A percentile compares a stretch with the other conserved stretches of the same genome.
Evolutionary conservation across 2,888 invertebrate genomes (phyloP).

Genomic region (Pimpla rufipes): DNA sequence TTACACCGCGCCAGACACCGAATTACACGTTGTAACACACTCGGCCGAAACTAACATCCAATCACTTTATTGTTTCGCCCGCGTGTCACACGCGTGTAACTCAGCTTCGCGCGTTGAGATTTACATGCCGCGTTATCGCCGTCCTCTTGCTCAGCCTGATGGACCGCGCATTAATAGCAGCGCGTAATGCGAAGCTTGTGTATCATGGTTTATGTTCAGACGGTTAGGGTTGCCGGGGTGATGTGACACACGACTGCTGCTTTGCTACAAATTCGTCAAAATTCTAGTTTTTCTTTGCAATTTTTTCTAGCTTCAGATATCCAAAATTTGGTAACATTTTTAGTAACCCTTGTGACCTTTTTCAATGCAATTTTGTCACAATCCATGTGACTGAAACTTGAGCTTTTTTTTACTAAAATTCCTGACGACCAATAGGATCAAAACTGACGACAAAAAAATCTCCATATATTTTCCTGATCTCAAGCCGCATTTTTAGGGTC

Average conservation of each 20-base stretch:
- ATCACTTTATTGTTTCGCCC: constrained; percentile 56
- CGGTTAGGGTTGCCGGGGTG: not conserved
- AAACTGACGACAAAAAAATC: too few relatives aligned
- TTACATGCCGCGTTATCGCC: constrained; percentile 51
- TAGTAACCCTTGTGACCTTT: too few relatives aligned
- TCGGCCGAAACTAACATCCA: constrained; percentile 15
- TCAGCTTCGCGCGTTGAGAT: constrained; percentile 47
- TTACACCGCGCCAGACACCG: constrained; percentile 1
- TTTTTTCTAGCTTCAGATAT: not conserved
- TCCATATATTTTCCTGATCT: too few relatives aligned
- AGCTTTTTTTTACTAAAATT: too few relatives aligned
- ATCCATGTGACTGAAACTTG: too few relatives aligned
- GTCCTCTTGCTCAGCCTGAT: constrained; percentile 37
- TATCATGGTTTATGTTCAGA: not conserved
- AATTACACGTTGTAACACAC: constrained; percentile 37
- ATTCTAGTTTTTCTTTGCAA: not conserved
- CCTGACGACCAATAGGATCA: too few relatives aligned
- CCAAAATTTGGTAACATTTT: too few relatives aligned
- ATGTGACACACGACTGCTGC: not conserved
- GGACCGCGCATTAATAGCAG: constrained; percentile 48
- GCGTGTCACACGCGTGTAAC: constrained; percentile 36
- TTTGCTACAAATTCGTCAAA: not conserved
- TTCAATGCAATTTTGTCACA: too few relatives aligned
- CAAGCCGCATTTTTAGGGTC: too few relatives aligned
- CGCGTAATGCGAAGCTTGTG: constrained; percentile 20